Percentiles rank a stretch among this genome's conserved stretches.
Conservation (phyloP, 2,113 vertebrate species). For the Heterotis niloticus region DNA sequence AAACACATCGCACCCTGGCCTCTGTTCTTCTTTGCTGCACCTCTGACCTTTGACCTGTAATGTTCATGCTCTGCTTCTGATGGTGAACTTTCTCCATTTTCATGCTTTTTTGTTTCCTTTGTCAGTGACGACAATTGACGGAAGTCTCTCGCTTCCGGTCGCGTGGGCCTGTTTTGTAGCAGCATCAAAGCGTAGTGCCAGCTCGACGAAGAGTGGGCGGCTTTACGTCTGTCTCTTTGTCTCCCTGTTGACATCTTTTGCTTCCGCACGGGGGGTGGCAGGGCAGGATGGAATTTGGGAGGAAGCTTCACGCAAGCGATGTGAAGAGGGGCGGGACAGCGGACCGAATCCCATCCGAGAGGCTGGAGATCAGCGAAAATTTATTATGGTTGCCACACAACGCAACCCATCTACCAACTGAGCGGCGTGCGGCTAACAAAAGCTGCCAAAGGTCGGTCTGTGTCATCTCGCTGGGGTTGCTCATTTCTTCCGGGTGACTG, state of each 20-base stretch:
- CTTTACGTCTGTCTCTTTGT: background rate
- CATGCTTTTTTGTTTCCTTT: no score
- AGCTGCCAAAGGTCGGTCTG: background rate
- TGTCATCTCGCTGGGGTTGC: no score
- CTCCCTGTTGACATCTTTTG: background rate
- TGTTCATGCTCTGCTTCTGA: background rate
- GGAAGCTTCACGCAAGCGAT: background rate
- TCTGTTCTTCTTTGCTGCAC: background rate
- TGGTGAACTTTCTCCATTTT: background rate
- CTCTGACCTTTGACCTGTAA: background rate
- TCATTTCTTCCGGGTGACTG: no score
- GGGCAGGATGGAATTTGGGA: no score
- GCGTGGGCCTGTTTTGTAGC: constrained; percentile 1
- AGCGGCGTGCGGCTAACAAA: background rate
- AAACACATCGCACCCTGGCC: background rate
- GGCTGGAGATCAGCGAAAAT: no score
- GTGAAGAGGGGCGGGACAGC: background rate
- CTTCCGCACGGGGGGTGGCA: no score
- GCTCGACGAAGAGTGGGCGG: background rate
- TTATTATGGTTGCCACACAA: background rate
- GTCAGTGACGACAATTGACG: background rate
- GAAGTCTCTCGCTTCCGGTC: background rate
- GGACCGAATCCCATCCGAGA: background rate
- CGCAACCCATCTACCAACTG: background rate
- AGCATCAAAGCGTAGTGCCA: background rate